Percentiles rank a stretch among this genome's conserved stretches.
phyloP scores from a whole-genome alignment of 2,888 invertebrate species.

The Ramazzottius varieornatus region DNA sequence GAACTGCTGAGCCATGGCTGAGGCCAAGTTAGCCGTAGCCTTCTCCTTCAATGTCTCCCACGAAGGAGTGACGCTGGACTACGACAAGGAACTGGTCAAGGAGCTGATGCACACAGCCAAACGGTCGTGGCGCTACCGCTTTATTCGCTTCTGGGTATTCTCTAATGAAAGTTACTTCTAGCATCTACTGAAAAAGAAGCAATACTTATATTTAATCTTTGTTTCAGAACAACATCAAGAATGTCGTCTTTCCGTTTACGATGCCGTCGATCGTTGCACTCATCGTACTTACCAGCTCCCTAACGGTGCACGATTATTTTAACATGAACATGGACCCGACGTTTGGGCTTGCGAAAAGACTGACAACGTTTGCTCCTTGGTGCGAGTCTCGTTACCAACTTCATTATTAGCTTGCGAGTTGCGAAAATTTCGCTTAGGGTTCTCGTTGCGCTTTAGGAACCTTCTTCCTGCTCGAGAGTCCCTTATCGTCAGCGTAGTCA shows the following conservation, averaged over 20 bases:
- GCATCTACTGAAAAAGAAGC: neutral
- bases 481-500: neutral
- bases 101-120: slow-evolving; percentile 81
- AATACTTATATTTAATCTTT: neutral
- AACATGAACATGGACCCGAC: neutral
- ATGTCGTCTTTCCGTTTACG: slow-evolving; percentile 57
- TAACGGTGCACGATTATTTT: neutral
- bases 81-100: slow-evolving; percentile 80
- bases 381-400: too few species aligned
- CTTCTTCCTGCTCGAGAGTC: neutral
- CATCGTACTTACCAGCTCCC: slow-evolving; percentile 42
- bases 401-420: too few species aligned
- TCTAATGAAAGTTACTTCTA: too few species aligned
- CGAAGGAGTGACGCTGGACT: slow-evolving; percentile 91
- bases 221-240: slow-evolving; percentile 66
- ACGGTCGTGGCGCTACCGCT: slow-evolving; percentile 76
- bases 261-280: slow-evolving; percentile 38
- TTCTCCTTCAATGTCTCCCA: slow-evolving; percentile 91
- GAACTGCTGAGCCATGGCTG: slow-evolving; percentile 42
- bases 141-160: slow-evolving; percentile 63
- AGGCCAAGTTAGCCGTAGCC: slow-evolving; percentile 91
- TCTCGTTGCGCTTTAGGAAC: neutral
- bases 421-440: neutral
- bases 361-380: neutral
- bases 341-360: neutral